Percentiles rank a stretch among this genome's conserved stretches.
Evolutionary conservation across 2,113 vertebrate species (phyloP).

Genomic region (Myotis brandtii): DNA sequence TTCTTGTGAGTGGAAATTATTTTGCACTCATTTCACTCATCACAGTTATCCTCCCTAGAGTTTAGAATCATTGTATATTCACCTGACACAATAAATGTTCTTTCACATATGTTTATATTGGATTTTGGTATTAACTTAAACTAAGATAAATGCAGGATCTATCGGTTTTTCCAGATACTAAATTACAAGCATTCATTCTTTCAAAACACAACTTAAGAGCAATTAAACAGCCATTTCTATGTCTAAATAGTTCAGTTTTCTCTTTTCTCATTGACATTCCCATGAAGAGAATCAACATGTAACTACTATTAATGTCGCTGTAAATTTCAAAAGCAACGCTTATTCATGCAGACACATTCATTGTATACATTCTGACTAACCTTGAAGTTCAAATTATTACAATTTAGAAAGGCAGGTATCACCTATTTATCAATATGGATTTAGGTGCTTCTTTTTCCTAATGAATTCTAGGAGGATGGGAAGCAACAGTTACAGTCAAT

Average conservation of each 20-base stretch:
- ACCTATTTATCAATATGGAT: slow-evolving; percentile 31
- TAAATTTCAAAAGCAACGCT: slow-evolving; percentile 32
- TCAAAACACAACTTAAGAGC: not conserved
- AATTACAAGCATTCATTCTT: slow-evolving; percentile 28
- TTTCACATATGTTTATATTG: not conserved
- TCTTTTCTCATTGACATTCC: not conserved
- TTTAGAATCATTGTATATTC: not conserved
- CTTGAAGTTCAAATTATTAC: not conserved
- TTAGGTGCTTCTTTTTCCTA: slow-evolving; percentile 47
- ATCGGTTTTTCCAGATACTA: not conserved
- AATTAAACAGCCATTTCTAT: slow-evolving; percentile 15
- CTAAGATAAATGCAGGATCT: not conserved
- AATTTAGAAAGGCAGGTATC: slow-evolving; percentile 12
- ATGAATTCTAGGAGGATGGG: not conserved
- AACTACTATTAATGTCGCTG: not conserved
- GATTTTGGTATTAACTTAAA: slow-evolving; percentile 1
- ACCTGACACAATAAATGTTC: not conserved
- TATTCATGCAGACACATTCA: slow-evolving; percentile 55
- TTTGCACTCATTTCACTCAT: not conserved
- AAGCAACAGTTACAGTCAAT: slow-evolving; percentile 59
- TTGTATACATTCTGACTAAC: not conserved
- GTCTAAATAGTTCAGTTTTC: slow-evolving; percentile 55
- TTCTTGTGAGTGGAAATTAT: not conserved
- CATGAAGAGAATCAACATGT: not conserved
- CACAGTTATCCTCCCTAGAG: not conserved